Conservation (phyloP, 2,113 vertebrate species). For the Burhinus oedicnemus region DNA sequence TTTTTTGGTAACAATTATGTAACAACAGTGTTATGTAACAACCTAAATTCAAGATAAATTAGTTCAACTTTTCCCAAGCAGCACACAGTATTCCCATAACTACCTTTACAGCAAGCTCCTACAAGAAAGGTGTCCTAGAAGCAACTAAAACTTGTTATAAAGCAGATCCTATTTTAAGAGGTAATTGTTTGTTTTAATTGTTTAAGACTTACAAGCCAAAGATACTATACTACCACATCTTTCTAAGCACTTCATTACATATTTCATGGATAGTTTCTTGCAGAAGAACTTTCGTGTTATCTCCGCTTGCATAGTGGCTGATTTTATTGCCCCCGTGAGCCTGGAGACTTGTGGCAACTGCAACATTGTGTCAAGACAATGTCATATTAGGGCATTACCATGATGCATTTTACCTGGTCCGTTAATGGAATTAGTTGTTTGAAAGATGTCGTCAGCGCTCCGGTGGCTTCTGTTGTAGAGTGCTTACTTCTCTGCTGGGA, state of each 20-base stretch:
- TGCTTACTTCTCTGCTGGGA: background rate
- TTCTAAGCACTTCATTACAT: background rate
- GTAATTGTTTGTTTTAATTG: background rate
- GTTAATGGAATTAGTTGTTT: background rate
- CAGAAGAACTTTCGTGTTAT: background rate
- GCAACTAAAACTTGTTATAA: background rate
- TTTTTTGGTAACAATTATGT: background rate
- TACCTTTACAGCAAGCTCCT: background rate
- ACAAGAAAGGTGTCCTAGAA: background rate
- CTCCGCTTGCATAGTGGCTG: accelerated
- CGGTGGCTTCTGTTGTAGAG: background rate
- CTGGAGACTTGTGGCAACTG: background rate
- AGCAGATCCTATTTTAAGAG: background rate
- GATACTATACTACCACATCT: background rate
- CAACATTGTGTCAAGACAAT: background rate
- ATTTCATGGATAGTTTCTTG: background rate
- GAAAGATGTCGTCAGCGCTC: background rate
- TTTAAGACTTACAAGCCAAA: background rate
- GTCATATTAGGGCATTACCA: background rate
- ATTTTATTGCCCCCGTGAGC: background rate
- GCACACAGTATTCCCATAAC: background rate
- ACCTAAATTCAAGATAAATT: background rate
- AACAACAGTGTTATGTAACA: background rate
- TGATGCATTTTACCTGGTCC: background rate
- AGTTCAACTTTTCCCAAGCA: background rate